Evolutionary conservation across 2,797 vertebrate species (phyloP).

Genomic region (Anabas testudineus): DNA sequence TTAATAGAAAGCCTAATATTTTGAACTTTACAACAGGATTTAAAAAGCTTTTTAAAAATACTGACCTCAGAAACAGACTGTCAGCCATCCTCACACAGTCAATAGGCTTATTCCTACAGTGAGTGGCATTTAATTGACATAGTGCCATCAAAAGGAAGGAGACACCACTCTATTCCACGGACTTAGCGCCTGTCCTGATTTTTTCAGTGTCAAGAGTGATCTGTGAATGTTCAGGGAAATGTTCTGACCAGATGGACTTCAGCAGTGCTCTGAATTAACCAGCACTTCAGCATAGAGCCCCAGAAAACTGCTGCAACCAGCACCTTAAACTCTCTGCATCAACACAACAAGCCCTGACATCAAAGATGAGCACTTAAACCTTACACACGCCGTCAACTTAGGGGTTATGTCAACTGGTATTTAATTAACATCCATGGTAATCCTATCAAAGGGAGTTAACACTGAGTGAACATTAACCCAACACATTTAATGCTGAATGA

Average conservation of each 20-base stretch:
- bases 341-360: constrained; percentile 31
- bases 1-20: constrained; percentile 7
- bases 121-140: constrained; percentile 37
- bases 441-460: constrained; percentile 65
- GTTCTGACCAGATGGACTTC: constrained; percentile 35
- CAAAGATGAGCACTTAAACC: constrained; percentile 42
- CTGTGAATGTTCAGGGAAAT: constrained; percentile 16
- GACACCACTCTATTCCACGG: constrained; percentile 13
- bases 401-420: constrained; percentile 46
- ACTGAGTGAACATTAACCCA: constrained; percentile 47
- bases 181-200: constrained; percentile 16
- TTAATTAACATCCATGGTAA: constrained; percentile 69
- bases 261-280: constrained; percentile 36
- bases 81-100: constrained; percentile 13
- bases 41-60: constrained; percentile 13
- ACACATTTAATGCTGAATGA: constrained; percentile 27
- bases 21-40: constrained; percentile 26
- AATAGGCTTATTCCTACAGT: constrained; percentile 27
- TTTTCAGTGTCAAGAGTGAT: constrained; percentile 17
- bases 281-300: constrained; percentile 15
- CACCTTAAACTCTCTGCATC: constrained; percentile 20
- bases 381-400: constrained; percentile 19
- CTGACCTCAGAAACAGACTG: constrained; percentile 18
- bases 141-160: constrained; percentile 43
- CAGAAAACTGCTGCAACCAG: constrained; percentile 3